These are phyloP conservation scores for Plecotus auritus DNA, from an alignment of 2,113 vertebrate genomes.

Conservation along the genomic window DNA sequence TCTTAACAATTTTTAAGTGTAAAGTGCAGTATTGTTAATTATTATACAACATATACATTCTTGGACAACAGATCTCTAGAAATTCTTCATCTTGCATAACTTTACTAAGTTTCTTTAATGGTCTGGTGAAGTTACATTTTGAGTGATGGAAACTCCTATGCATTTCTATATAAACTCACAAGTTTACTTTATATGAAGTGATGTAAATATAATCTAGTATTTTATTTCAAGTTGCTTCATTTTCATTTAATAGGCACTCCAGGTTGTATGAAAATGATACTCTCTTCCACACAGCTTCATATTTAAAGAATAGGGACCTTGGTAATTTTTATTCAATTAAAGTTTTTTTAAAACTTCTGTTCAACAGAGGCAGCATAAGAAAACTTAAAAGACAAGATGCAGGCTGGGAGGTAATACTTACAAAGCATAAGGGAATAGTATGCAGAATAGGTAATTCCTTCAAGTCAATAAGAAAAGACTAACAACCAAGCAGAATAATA, in stretches of 20 bases:
- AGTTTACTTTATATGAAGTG: conserved; percentile 24
- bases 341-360: not conserved
- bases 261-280: not conserved
- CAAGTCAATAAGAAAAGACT: conserved; percentile 24
- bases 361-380: not conserved
- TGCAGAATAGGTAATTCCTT: conserved; percentile 22
- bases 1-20: not conserved
- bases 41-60: not conserved
- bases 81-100: not conserved
- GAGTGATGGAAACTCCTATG: not conserved
- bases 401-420: not conserved
- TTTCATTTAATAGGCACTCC: conserved; percentile 38
- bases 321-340: conserved; percentile 34
- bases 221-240: conserved; percentile 20
- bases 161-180: conserved; percentile 7
- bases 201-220: not conserved
- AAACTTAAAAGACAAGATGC: conserved; percentile 18
- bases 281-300: not conserved
- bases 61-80: not conserved
- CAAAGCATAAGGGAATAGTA: not conserved
- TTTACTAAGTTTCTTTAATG: not conserved
- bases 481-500: not conserved
- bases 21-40: not conserved
- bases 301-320: not conserved
- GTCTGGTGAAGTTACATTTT: conserved; percentile 2